A percentile compares a stretch with the other conserved stretches of the same genome.
Conservation (phyloP, 2,797 vertebrate genomes). For the Bufotes viridis region DNA sequence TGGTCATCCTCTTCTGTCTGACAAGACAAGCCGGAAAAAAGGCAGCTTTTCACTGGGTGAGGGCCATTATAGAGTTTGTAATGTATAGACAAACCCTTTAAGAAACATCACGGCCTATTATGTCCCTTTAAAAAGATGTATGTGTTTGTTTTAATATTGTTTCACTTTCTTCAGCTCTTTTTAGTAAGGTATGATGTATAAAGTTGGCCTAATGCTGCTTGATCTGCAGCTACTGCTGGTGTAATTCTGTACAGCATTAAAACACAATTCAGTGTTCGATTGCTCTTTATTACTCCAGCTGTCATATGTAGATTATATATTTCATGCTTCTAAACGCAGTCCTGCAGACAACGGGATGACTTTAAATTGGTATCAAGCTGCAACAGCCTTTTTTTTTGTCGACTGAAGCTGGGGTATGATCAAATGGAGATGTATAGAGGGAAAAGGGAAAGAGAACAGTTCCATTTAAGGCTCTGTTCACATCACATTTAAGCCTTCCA, state of each 20-base stretch:
- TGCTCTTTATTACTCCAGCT: conserved; percentile 1
- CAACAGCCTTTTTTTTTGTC: background rate
- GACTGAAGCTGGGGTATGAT: background rate
- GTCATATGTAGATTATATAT: conserved; percentile 1
- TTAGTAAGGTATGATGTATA: background rate
- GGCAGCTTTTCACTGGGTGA: no score
- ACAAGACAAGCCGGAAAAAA: no score
- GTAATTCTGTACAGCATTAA: conserved; percentile 17
- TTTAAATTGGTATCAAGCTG: conserved; percentile 6
- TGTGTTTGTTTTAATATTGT: background rate
- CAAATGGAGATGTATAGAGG: background rate
- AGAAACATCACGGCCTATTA: background rate
- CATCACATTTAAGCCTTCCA: background rate
- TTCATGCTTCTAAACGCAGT: background rate
- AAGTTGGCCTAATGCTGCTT: background rate
- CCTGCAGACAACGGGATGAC: background rate
- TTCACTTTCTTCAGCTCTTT: background rate
- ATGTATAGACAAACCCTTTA: no score
- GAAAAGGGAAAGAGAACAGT: background rate
- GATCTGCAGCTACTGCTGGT: background rate
- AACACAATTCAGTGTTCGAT: background rate
- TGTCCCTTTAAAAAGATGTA: background rate
- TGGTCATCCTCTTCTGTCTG: no score
- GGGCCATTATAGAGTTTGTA: no score
- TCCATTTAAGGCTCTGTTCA: background rate